phyloP scores from a whole-genome alignment of 2,888 invertebrate species.

The Hydrotaea cyrtoneurina region DNA sequence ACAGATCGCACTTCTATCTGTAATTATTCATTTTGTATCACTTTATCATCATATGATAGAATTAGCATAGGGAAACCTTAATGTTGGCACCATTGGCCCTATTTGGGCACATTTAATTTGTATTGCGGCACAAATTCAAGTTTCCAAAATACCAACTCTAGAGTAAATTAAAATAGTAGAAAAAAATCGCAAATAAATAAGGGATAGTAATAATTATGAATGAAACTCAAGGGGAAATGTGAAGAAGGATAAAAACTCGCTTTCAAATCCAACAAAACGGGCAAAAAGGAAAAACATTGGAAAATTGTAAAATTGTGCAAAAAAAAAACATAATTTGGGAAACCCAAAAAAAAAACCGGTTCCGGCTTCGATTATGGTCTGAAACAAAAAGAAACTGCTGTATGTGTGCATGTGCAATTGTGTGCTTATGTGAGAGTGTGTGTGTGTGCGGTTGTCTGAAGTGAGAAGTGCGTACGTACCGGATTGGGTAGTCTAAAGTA shows the following conservation, averaged over 20 bases:
- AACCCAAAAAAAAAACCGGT: slow-evolving; percentile 7
- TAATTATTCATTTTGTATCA: too few relatives aligned
- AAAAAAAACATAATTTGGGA: background rate
- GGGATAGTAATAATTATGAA: slow-evolving; percentile 38
- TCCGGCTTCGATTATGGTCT: background rate
- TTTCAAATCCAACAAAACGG: too few relatives aligned
- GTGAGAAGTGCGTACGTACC: slow-evolving; percentile 13
- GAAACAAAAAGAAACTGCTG: background rate
- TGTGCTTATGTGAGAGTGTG: slow-evolving; percentile 4
- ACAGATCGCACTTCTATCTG: too few relatives aligned
- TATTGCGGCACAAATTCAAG: too few relatives aligned
- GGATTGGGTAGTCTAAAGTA: slow-evolving; percentile 44
- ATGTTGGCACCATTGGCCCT: too few relatives aligned
- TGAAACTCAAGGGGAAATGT: slow-evolving; percentile 17
- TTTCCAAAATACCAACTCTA: too few relatives aligned
- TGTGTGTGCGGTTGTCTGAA: slow-evolving; percentile 43
- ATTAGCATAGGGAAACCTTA: too few relatives aligned
- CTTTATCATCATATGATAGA: too few relatives aligned
- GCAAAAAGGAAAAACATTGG: too few relatives aligned
- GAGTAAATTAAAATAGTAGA: slow-evolving; percentile 50
- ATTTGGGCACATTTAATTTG: too few relatives aligned
- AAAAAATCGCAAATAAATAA: slow-evolving; percentile 40
- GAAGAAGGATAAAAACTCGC: background rate
- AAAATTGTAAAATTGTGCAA: background rate
- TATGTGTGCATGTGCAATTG: background rate